Evolutionary conservation across 2,113 vertebrate species (phyloP).

Genomic region (Myxocyprinus asiaticus): DNA sequence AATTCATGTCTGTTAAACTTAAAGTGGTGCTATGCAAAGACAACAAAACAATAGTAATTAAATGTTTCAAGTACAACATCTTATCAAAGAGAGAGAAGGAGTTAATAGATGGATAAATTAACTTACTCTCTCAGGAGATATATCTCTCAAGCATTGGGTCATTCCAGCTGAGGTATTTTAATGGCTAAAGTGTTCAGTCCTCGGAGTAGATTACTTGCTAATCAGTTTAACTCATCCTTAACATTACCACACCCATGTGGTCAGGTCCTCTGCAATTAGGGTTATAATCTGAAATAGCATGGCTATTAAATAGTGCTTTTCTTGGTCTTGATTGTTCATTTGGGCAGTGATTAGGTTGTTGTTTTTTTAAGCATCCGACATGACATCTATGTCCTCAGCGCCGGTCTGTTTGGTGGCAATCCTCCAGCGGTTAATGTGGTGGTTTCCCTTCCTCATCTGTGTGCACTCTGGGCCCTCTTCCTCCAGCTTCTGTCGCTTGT

Average conservation of each 20-base stretch:
- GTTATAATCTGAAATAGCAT: conserved; percentile 56
- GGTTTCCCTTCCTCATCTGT: conserved; percentile 96
- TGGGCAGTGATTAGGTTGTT: conserved; percentile 50
- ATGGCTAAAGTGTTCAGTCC: conserved; percentile 10
- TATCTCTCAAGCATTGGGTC: background rate
- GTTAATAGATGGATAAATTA: too few relatives aligned
- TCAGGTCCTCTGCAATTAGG: conserved; percentile 44
- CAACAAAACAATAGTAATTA: too few relatives aligned
- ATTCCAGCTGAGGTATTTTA: conserved; percentile 23
- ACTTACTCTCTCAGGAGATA: background rate
- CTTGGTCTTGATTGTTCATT: conserved; percentile 64
- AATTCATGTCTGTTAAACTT: too few relatives aligned
- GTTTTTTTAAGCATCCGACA: conserved; percentile 84
- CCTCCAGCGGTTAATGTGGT: conserved; percentile 97
- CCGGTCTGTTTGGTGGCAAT: conserved; percentile 92
- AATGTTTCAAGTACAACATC: conserved; percentile 1
- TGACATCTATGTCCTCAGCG: conserved; percentile 94
- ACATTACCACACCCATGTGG: conserved; percentile 33
- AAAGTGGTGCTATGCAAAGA: too few relatives aligned
- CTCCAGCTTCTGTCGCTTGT: conserved; percentile 97
- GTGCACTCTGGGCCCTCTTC: conserved; percentile 92
- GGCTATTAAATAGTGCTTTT: conserved; percentile 71
- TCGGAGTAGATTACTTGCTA: background rate
- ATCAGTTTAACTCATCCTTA: too few relatives aligned
- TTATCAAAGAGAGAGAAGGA: background rate